Base-by-base conservation (phyloP, 1,140 invertebrate genomes). In the Chlorops oryzae region DNA sequence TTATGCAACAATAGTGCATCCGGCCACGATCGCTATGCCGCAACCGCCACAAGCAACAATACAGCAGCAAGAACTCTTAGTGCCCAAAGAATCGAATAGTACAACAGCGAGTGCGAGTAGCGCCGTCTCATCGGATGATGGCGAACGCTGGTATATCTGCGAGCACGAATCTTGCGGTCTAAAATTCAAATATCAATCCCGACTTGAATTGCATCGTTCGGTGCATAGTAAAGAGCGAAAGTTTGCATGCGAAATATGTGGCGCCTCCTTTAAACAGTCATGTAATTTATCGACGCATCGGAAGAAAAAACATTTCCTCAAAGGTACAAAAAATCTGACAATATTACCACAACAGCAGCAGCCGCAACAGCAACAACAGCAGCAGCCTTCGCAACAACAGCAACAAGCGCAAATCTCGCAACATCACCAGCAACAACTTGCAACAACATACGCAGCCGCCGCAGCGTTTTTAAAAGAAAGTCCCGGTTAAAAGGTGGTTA, bases 151-250 rank as follows among this genome's bases (percentile, higher is more conserved):
- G 65, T 69, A 69, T 28, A 53, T 69, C 25, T 69, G 65, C 51
- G 65, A 69, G 42, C 64, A 57, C 27, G 63, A 62, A 18, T 58
- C 65, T 3, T 69, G 65, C 39, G 65, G 65, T 0, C 49, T 68
- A 7, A 69, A 69, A 45, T 69, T 69, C 24, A 69, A 69, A 51
- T 69, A 69, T 52, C 68, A 65, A 54, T 68, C 65, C 6, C 58
- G 65, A 10, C 61, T 69, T 55, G 65, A 69, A 39, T 55, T 69
- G 52, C 65, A 69, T 53, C 65, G 65, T 3, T 60, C 65, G 34
- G 65, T 69, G 44, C 65, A 69, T 38, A 69, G 65, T 54, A 69
- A 69, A 54, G 65, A 64, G 53, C 58, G 65, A 28, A 61, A 63
- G 21, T 69, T 69, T 47, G 65, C 60, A 20, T 69, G 65, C 49